Percentiles rank a stretch among this genome's conserved stretches.
Conservation (phyloP, 1,140 invertebrate species). For the Pentalonia nigronervosa region DNA sequence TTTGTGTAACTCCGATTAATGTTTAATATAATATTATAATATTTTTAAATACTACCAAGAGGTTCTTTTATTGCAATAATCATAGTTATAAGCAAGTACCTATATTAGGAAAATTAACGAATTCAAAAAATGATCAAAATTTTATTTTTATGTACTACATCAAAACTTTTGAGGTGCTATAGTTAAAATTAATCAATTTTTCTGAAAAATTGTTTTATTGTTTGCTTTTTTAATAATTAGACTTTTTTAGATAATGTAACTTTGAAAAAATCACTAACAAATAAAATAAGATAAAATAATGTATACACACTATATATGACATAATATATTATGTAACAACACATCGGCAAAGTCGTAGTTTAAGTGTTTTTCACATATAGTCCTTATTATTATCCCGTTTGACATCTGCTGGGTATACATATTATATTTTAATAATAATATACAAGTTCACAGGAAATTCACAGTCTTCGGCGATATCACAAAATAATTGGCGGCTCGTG, state of each 20-base stretch:
- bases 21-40: not conserved
- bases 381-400: not conserved
- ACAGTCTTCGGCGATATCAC: not conserved
- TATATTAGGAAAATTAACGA: not conserved
- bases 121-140: not conserved
- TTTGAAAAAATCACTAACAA: not conserved
- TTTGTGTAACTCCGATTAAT: not conserved
- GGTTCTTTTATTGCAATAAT: not conserved
- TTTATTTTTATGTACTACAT: too few species aligned
- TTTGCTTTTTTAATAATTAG: not conserved
- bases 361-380: not conserved
- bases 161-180: too few species aligned
- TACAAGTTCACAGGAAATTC: not conserved
- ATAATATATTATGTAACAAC: not conserved
- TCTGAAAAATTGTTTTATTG: not conserved
- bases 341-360: not conserved
- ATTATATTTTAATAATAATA: not conserved
- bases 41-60: not conserved
- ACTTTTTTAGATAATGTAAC: not conserved
- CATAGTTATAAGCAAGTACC: not conserved
- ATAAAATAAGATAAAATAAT: not conserved
- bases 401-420: slow-evolving; percentile 8
- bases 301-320: not conserved
- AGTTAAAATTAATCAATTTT: not conserved
- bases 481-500: not conserved